Conservation (phyloP, 2,888 invertebrate genomes). For the Temnothorax rugatulus region DNA sequence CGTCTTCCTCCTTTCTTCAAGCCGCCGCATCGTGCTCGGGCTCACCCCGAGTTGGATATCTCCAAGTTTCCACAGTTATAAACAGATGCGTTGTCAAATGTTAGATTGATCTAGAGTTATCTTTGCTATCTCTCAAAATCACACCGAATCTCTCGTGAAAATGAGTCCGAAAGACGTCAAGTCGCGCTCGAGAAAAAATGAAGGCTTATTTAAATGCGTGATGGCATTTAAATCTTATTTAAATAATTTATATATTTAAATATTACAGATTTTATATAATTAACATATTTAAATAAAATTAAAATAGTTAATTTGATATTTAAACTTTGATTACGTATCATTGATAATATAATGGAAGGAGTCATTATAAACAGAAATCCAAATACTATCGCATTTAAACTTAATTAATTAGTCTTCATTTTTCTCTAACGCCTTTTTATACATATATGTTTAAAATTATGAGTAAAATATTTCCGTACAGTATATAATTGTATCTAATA, state of each 20-base stretch:
- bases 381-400: not conserved
- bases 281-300: not conserved
- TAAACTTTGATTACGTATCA: not conserved
- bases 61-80: conserved; percentile 11
- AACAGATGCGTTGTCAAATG: conserved; percentile 6
- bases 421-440: not conserved
- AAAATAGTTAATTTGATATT: not conserved
- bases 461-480: not conserved
- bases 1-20: conserved; percentile 54
- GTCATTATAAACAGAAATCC: not conserved
- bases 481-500: not conserved
- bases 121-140: not conserved
- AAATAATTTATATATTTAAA: not conserved
- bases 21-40: conserved; percentile 19
- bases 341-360: not conserved
- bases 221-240: not conserved
- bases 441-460: not conserved
- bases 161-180: not conserved
- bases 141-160: not conserved
- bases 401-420: not conserved
- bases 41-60: not conserved
- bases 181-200: not conserved
- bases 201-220: not conserved
- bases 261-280: not conserved
- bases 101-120: not conserved